phyloP scores from a whole-genome alignment of 2,113 vertebrate genomes.

The Anarhynchus alexandrinus region DNA sequence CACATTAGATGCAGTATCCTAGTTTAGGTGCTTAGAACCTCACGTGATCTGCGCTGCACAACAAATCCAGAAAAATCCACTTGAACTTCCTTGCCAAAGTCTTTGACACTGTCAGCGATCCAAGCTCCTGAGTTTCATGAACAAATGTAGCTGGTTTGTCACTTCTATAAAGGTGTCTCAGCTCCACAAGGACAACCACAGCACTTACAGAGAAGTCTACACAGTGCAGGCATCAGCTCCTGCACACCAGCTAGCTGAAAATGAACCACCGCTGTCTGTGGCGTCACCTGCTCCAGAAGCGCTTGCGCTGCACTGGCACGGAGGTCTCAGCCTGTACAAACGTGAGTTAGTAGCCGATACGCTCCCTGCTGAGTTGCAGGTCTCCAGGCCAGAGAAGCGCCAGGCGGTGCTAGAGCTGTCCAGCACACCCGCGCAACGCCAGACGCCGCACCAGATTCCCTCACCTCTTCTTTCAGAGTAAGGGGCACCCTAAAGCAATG shows the following conservation, averaged over 20 bases:
- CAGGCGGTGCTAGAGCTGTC: not conserved
- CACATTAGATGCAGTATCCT: not conserved
- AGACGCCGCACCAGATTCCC: not conserved
- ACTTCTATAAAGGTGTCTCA: not conserved
- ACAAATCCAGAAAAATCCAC: not conserved
- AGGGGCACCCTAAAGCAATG: rapidly evolving
- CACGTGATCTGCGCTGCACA: not conserved
- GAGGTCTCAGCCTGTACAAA: not conserved
- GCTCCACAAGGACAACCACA: not conserved
- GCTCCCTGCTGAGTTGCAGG: not conserved
- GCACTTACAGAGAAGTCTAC: not conserved
- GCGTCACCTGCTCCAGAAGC: not conserved
- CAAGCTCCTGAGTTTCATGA: not conserved
- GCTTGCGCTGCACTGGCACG: not conserved
- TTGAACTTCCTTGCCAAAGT: not conserved
- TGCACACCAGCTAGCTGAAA: not conserved
- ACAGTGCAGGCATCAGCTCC: not conserved
- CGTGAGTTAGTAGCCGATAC: rapidly evolving
- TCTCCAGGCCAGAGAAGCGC: not conserved
- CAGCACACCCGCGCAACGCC: not conserved
- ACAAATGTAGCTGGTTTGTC: rapidly evolving
- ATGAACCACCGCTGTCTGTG: rapidly evolving
- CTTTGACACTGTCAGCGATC: not conserved
- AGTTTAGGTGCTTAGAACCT: not conserved
- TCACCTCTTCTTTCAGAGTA: not conserved